Percentiles rank a stretch among this genome's conserved stretches.
Evolutionary conservation across 1,140 invertebrate species (phyloP).

Genomic region (Brevipalpus yothersi): DNA sequence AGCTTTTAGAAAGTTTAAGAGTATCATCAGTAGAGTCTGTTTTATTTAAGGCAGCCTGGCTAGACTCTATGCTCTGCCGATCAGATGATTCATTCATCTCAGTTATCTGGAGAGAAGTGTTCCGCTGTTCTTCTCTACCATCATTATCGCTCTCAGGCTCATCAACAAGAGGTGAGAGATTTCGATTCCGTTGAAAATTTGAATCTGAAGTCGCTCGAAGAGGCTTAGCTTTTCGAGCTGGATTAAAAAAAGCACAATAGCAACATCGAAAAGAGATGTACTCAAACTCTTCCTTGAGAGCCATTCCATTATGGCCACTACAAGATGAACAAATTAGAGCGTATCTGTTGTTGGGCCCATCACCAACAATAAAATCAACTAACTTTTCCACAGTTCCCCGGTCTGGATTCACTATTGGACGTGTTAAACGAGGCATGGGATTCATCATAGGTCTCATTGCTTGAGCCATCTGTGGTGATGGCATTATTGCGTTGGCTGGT

Average conservation of each 20-base stretch:
- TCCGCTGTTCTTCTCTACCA: neutral
- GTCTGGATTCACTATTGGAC: constrained; percentile 32
- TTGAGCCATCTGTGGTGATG: neutral
- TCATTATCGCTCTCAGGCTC: constrained; percentile 2
- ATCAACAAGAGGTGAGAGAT: neutral
- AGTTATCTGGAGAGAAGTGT: no score
- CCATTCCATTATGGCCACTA: constrained; percentile 86
- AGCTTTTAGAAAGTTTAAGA: no score
- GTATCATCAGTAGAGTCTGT: no score
- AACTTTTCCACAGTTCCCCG: constrained; percentile 52
- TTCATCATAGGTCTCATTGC: constrained; percentile 6
- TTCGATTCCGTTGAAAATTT: neutral
- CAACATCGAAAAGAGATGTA: constrained; percentile 69
- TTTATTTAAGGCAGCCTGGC: no score
- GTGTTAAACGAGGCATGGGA: constrained; percentile 17
- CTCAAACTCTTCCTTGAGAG: constrained; percentile 83
- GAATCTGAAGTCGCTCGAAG: neutral
- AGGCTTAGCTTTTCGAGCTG: constrained; percentile 4
- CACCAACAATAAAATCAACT: constrained; percentile 77
- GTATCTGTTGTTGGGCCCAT: constrained; percentile 77
- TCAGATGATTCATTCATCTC: no score
- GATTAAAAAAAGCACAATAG: constrained; percentile 55
- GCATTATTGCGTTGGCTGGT: neutral
- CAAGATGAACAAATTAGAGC: constrained; percentile 81
- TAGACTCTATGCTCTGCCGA: no score